A percentile compares a stretch with the other conserved stretches of the same genome.
phyloP scores from a whole-genome alignment of 2,797 vertebrate species.

The Xenops minutus region DNA sequence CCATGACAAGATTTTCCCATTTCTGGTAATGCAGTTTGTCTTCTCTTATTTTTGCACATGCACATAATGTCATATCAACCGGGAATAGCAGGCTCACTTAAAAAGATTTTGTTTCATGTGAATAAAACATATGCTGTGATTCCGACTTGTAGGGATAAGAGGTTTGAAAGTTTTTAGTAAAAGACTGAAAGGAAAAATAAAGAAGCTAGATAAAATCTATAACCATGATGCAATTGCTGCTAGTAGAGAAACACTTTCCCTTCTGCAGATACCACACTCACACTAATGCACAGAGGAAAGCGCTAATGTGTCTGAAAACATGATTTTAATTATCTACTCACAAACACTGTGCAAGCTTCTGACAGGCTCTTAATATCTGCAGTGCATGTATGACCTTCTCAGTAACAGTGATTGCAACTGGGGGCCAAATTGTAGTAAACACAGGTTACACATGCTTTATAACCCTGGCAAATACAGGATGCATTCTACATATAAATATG shows the following conservation, averaged over 20 bases:
- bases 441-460: background rate
- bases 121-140: background rate
- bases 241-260: background rate
- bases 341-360: background rate
- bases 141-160: background rate
- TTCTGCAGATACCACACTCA: background rate
- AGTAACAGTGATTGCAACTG: background rate
- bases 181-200: constrained; percentile 36
- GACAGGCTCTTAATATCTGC: background rate
- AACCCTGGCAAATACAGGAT: background rate
- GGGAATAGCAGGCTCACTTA: background rate
- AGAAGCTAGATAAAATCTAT: background rate
- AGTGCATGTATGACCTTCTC: background rate
- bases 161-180: background rate
- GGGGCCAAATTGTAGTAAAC: background rate
- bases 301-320: background rate
- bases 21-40: background rate
- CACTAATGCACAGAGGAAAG: background rate
- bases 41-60: background rate
- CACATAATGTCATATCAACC: background rate
- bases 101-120: background rate
- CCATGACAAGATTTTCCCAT: background rate
- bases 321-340: background rate
- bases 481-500: background rate
- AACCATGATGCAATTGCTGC: background rate